Base-by-base conservation (phyloP, 2,113 vertebrate species). In the Oenanthe melanoleuca region DNA sequence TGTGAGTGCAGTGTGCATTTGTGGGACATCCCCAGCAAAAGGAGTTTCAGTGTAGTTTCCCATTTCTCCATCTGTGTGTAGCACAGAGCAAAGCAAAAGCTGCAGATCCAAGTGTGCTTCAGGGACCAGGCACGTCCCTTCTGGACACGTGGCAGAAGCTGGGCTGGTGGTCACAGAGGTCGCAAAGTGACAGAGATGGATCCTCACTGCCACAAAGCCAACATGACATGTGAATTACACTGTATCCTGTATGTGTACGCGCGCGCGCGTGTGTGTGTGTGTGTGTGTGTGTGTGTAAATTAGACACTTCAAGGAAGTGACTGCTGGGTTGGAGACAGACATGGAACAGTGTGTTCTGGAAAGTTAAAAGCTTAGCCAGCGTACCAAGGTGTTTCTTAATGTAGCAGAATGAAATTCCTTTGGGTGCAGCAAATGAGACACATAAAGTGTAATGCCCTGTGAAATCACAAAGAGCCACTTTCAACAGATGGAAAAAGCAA, bases 361-460 rank as follows among this genome's bases (percentile, higher is more conserved):
- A 92, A 95, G 89, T 74, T 84, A 92, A 94, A 90, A 91, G 88
- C 94, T 92, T 77, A 71, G 42, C 77, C 60, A 86, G 29, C 0
- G 1, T 94, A 72, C 88, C 81, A 67, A 86, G 80, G 86, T 97
- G 97, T 93, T 96, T 96, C 93, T 97, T 98, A 98, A 98, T 97
- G 97, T 80, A 97, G 92, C 97, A 93, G 98, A 94, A 95, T 95
- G 95, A 97, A 98, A 98, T 96, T 97, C 95, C 93, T 70, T 89
- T 95, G 97, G 97, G 96, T 95, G 96, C 97, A 98, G 97, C 97
- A 97, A 98, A 98, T 97, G 96, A 98, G 95, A 96, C 93, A 95
- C 95, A 95, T 98, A 95, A 98, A 98, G 97, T 97, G 97, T 97
- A 98, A 98, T 96, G 97, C 97, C 95, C 98, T 97, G 97, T 98